Percentiles rank a stretch among this genome's conserved stretches.
These are phyloP conservation scores for Gallinago paraguaiae DNA, from an alignment of 2,113 vertebrate species.

Conservation along the genomic window DNA sequence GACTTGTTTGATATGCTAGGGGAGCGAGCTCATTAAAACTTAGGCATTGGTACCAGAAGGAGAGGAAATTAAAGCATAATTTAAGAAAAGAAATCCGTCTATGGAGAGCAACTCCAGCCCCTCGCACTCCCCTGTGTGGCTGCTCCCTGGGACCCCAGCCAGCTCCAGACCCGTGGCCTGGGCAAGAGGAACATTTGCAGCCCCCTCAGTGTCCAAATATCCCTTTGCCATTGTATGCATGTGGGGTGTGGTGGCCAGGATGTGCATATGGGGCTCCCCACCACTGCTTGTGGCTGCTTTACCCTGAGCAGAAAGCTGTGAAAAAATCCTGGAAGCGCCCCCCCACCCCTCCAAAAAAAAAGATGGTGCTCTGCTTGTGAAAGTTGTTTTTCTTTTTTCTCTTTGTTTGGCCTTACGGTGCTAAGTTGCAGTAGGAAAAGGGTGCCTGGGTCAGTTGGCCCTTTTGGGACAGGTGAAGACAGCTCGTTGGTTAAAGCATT, in stretches of 20 bases:
- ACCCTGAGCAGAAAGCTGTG: neutral
- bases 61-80: conserved; percentile 66
- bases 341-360: neutral
- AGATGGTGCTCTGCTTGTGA: neutral
- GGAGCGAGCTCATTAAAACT: conserved; percentile 59
- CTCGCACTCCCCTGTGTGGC: neutral
- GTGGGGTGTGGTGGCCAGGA: rapidly evolving
- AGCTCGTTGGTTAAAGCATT: rapidly evolving
- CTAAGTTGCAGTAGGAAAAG: neutral
- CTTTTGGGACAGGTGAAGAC: neutral
- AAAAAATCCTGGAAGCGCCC: neutral
- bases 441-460: neutral
- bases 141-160: neutral
- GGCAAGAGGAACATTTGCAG: neutral
- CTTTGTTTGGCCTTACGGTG: neutral
- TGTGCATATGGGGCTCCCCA: rapidly evolving
- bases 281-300: rapidly evolving
- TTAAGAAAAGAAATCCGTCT: conserved; percentile 34
- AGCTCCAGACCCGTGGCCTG: neutral
- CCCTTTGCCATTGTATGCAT: rapidly evolving
- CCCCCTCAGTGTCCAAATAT: rapidly evolving
- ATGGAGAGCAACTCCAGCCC: neutral
- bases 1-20: conserved; percentile 57
- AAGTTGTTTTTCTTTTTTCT: neutral
- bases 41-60: conserved; percentile 50